These are phyloP conservation scores for Coptotermes formosanus DNA, from an alignment of 1,140 invertebrate species.

Conservation along the genomic window DNA sequence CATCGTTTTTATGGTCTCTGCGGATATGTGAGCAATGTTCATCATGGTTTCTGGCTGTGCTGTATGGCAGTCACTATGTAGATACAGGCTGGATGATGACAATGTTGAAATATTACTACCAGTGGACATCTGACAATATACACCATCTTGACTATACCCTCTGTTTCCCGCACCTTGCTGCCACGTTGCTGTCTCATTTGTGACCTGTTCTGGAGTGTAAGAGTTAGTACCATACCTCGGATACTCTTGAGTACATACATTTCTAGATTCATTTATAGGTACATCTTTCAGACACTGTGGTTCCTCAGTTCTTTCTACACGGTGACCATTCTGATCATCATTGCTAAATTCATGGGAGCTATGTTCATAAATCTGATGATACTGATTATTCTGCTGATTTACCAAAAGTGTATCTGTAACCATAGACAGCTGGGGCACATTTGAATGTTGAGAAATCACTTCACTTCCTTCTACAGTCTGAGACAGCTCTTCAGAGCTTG, in stretches of 20 bases:
- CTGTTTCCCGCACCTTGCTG: background rate
- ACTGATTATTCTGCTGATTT: background rate
- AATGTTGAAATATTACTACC: background rate
- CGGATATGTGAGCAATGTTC: background rate
- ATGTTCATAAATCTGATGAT: background rate
- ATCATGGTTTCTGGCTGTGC: background rate
- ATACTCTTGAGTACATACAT: background rate
- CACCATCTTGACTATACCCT: background rate
- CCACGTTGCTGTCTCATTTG: background rate
- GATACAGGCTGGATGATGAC: background rate
- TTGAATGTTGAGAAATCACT: background rate
- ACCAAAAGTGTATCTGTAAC: background rate
- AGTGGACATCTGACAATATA: background rate
- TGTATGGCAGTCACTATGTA: background rate
- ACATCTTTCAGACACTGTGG: background rate
- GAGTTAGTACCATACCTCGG: background rate
- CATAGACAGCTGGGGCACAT: background rate
- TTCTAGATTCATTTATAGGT: background rate
- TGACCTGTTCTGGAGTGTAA: background rate
- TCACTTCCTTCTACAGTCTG: slow-evolving; percentile 13
- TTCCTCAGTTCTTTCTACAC: background rate
- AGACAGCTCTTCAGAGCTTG: slow-evolving; percentile 29
- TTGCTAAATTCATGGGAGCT: background rate
- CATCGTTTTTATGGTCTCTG: background rate
- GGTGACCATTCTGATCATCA: no score